Conservation (phyloP, 2,797 vertebrate genomes). For the Cottoperca gobio region DNA sequence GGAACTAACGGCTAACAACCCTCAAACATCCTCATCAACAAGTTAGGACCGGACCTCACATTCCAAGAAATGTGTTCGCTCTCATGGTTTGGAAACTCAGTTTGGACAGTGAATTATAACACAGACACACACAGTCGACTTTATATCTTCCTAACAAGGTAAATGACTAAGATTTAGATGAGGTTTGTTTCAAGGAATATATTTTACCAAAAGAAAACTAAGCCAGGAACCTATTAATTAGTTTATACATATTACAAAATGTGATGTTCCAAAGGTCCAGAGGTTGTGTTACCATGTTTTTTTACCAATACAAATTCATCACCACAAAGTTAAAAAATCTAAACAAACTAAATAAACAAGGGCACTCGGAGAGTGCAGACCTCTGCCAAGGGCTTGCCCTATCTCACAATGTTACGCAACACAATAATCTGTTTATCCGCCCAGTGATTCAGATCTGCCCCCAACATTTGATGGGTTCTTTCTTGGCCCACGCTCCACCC, state of each 20-base stretch:
- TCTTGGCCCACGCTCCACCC: no score
- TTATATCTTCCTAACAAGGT: not conserved
- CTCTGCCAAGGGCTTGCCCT: no score
- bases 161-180: slow-evolving; percentile 5
- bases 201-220: not conserved
- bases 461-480: no score
- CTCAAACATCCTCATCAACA: not conserved
- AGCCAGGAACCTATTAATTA: not conserved
- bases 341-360: no score
- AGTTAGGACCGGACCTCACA: not conserved
- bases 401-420: no score
- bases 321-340: not conserved
- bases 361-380: no score
- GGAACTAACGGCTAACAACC: not conserved
- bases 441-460: no score
- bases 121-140: not conserved
- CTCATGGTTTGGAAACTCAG: not conserved
- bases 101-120: not conserved
- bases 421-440: no score
- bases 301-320: not conserved
- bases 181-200: slow-evolving; percentile 4
- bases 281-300: not conserved
- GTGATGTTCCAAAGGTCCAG: not conserved
- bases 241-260: not conserved
- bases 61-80: not conserved